Evolutionary conservation across 2,888 invertebrate genomes (phyloP).

Genomic region (Amaurobius ferox): DNA sequence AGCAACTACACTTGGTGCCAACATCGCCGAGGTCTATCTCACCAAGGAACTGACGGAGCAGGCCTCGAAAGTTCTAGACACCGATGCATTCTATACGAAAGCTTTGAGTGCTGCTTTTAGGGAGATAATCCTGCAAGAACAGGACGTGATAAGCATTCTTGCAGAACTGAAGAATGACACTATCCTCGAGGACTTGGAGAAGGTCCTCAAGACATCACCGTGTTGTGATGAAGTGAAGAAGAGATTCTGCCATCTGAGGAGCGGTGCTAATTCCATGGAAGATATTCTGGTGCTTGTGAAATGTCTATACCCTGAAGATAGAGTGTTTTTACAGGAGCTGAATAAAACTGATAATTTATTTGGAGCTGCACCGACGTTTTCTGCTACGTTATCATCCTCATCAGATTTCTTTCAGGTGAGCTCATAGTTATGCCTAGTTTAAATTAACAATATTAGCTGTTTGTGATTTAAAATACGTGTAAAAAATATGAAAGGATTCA

Average conservation of each 20-base stretch:
- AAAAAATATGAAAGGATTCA: too few species aligned
- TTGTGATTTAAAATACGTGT: too few species aligned
- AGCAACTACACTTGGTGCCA: constrained; percentile 61
- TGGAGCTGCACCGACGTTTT: constrained; percentile 41
- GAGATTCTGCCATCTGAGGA: constrained; percentile 31
- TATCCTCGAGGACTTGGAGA: constrained; percentile 46
- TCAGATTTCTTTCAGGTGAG: constrained; percentile 60
- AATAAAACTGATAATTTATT: constrained; percentile 47
- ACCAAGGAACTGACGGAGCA: constrained; percentile 52
- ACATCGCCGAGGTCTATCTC: constrained; percentile 54
- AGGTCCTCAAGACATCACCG: constrained; percentile 32
- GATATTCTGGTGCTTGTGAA: constrained; percentile 56
- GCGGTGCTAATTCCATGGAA: constrained; percentile 50
- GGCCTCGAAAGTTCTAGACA: constrained; percentile 40
- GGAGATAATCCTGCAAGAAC: constrained; percentile 58
- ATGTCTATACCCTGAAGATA: constrained; percentile 56
- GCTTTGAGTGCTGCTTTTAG: constrained; percentile 46
- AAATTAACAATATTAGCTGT: too few species aligned
- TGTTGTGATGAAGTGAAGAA: constrained; percentile 39
- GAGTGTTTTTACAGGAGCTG: constrained; percentile 41
- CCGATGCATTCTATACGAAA: constrained; percentile 55
- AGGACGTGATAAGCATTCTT: constrained; percentile 49
- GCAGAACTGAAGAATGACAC: constrained; percentile 49
- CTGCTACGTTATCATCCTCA: constrained; percentile 37
- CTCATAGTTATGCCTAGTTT: too few species aligned